Evolutionary conservation across 2,113 vertebrate genomes (phyloP).

Genomic region (Talpa occidentalis): DNA sequence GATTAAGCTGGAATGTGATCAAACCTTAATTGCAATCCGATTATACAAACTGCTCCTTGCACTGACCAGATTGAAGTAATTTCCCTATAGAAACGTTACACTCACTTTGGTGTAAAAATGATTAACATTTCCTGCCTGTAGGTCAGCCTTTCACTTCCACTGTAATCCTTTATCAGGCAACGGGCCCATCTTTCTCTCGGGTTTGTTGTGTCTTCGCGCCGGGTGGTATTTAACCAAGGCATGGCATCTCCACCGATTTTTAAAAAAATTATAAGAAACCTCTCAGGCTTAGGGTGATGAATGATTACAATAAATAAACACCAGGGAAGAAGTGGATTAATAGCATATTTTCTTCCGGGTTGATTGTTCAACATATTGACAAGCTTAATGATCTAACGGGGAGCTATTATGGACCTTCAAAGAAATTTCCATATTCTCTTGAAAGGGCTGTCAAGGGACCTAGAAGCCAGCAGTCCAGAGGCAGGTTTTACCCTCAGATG

Average conservation of each 20-base stretch:
- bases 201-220: slow-evolving; percentile 75
- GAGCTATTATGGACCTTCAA: slow-evolving; percentile 75
- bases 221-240: slow-evolving; percentile 81
- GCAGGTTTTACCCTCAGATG: slow-evolving; percentile 60
- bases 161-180: slow-evolving; percentile 88
- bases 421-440: slow-evolving; percentile 84
- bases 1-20: slow-evolving; percentile 98
- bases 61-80: slow-evolving; percentile 95
- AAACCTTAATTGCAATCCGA: slow-evolving; percentile 99
- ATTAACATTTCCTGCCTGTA: slow-evolving; percentile 92
- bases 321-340: slow-evolving; percentile 82
- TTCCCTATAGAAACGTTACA: slow-evolving; percentile 94
- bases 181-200: slow-evolving; percentile 83
- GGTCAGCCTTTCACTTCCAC: slow-evolving; percentile 89
- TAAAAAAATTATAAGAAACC: slow-evolving; percentile 16
- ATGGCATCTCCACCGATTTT: slow-evolving; percentile 70
- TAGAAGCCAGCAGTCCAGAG: slow-evolving; percentile 71
- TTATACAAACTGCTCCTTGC: slow-evolving; percentile 96
- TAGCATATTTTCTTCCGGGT: slow-evolving; percentile 50
- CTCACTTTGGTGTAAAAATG: slow-evolving; percentile 93
- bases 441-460: slow-evolving; percentile 73
- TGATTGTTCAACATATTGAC: slow-evolving; percentile 86
- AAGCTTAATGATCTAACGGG: slow-evolving; percentile 85
- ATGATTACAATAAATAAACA: slow-evolving; percentile 84
- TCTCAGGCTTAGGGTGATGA: slow-evolving; percentile 79